Percentiles rank a stretch among this genome's conserved stretches.
Evolutionary conservation across 2,113 vertebrate genomes (phyloP).

Genomic region (Chaenogobius annularis): DNA sequence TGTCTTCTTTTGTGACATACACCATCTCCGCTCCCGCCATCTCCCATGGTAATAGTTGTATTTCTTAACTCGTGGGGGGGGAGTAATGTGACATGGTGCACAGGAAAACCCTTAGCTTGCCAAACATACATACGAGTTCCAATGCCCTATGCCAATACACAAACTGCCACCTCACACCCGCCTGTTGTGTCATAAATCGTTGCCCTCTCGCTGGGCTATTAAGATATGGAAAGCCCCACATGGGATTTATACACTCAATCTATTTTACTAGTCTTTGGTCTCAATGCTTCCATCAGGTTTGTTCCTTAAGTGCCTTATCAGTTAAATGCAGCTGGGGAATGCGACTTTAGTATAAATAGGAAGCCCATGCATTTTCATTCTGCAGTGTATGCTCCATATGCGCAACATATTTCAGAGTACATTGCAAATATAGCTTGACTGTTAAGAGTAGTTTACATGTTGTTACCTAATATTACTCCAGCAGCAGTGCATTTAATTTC

Average conservation of each 20-base stretch:
- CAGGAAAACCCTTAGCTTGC: conserved; percentile 55
- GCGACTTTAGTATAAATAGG: conserved; percentile 40
- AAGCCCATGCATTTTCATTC: conserved; percentile 2
- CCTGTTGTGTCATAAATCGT: conserved; percentile 70
- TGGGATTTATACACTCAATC: conserved; percentile 78
- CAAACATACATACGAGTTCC: conserved; percentile 43
- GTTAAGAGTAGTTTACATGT: background rate
- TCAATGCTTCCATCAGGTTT: conserved; percentile 69
- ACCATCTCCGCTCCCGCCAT: conserved; percentile 45
- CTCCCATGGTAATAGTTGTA: conserved; percentile 35
- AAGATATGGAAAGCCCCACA: conserved; percentile 75
- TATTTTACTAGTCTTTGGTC: conserved; percentile 75
- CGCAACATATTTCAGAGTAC: background rate
- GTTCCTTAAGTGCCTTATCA: conserved; percentile 77
- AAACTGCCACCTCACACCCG: conserved; percentile 22
- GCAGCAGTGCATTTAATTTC: too few species aligned
- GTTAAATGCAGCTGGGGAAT: conserved; percentile 68
- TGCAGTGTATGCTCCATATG: conserved; percentile 6
- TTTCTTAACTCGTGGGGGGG: conserved; percentile 43
- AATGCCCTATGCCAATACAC: too few species aligned
- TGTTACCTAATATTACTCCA: background rate
- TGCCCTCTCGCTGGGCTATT: conserved; percentile 71
- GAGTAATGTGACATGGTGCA: conserved; percentile 49
- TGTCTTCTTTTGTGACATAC: background rate
- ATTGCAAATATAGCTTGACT: background rate